Percentiles rank a stretch among this genome's conserved stretches.
These are phyloP conservation scores for Chlorocebus sabaeus DNA, from an alignment of 2,113 vertebrate genomes.

Conservation along the genomic window DNA sequence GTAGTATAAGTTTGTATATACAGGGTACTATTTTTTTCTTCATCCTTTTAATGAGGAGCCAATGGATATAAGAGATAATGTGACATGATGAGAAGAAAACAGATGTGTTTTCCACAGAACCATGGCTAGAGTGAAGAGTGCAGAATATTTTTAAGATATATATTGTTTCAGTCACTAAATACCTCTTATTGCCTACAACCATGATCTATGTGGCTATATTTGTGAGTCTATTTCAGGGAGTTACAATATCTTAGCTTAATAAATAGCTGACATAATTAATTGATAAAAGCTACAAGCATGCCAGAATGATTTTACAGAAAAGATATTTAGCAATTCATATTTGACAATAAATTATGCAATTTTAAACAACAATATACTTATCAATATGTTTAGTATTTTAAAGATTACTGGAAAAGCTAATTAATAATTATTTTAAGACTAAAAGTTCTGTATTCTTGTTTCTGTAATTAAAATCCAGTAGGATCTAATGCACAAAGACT, in stretches of 20 bases:
- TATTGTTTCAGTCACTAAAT: background rate
- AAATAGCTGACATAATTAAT: background rate
- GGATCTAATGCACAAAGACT: background rate
- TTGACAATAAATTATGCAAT: background rate
- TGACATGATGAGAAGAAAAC: background rate
- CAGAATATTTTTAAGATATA: background rate
- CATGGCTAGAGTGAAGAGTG: background rate
- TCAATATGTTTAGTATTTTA: background rate
- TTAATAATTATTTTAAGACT: background rate
- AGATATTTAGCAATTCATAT: background rate
- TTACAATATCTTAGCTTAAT: background rate
- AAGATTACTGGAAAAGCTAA: background rate
- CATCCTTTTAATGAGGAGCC: background rate
- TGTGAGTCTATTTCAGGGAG: background rate
- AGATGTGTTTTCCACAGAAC: background rate
- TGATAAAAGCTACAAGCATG: background rate
- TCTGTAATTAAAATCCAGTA: slow-evolving; percentile 5
- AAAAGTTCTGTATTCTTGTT: background rate
- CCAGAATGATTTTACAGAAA: background rate
- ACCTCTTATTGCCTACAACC: background rate
- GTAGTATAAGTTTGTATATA: background rate
- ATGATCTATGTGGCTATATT: background rate
- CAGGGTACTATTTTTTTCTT: background rate
- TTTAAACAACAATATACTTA: background rate
- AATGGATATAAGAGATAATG: background rate